Percentiles rank a stretch among this genome's conserved stretches.
Evolutionary conservation across 2,888 invertebrate genomes (phyloP).

Genomic region (Drosophila mettleri): DNA sequence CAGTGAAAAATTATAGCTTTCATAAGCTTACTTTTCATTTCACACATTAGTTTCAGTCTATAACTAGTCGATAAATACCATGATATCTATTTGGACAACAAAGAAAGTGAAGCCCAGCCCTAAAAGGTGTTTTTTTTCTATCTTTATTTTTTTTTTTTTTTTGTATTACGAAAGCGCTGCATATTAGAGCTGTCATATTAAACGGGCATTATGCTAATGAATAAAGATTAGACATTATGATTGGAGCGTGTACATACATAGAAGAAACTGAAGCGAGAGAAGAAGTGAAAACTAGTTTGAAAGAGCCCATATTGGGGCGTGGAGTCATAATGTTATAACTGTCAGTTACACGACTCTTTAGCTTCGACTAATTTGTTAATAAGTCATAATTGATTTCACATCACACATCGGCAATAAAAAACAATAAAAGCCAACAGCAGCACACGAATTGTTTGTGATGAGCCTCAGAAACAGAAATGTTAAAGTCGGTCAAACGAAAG

Average conservation of each 20-base stretch:
- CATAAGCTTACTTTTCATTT: conserved; percentile 4
- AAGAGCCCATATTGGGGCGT: conserved; percentile 43
- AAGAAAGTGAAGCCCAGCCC: conserved; percentile 54
- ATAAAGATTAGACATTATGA: conserved; percentile 52
- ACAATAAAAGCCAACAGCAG: conserved; percentile 2
- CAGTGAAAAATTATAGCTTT: neutral
- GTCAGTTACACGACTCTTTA: conserved; percentile 63
- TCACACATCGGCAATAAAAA: conserved; percentile 46
- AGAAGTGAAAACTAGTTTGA: conserved; percentile 48
- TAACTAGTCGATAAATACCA: conserved; percentile 35
- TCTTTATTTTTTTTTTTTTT: neutral
- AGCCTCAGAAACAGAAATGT: conserved; percentile 17
- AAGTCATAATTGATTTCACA: conserved; percentile 81
- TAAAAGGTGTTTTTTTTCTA: conserved; percentile 8
- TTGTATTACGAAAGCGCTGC: conserved; percentile 54
- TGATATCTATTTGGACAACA: conserved; percentile 37
- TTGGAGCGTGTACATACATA: conserved; percentile 31
- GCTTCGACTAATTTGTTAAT: conserved; percentile 74
- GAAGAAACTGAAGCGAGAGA: conserved; percentile 25
- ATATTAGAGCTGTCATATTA: conserved; percentile 64
- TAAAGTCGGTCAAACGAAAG: conserved; percentile 57
- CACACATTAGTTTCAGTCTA: conserved; percentile 9
- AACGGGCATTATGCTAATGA: conserved; percentile 70
- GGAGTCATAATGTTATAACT: conserved; percentile 55
- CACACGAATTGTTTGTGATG: conserved; percentile 22